phyloP scores from a whole-genome alignment of 1,140 invertebrate species.

The Oedothorax gibbosus region DNA sequence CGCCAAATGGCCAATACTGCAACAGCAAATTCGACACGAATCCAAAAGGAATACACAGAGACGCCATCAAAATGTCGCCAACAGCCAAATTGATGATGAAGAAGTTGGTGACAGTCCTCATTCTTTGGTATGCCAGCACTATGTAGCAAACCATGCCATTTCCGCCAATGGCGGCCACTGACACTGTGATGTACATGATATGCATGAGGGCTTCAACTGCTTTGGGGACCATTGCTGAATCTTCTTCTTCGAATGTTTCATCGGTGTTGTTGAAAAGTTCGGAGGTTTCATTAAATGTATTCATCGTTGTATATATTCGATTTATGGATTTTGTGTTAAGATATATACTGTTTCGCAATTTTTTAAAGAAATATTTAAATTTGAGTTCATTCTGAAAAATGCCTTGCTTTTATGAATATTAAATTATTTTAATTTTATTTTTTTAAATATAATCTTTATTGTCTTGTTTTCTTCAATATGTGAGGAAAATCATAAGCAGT shows the following conservation, averaged over 20 bases:
- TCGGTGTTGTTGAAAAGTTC: too few species aligned
- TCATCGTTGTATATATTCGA: too few species aligned
- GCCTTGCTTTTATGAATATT: too few species aligned
- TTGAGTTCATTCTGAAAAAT: too few species aligned
- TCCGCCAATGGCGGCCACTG: constrained; percentile 81
- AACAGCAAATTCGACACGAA: constrained; percentile 81
- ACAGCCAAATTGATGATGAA: constrained; percentile 88
- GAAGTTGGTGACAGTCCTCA: constrained; percentile 81
- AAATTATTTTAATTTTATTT: too few species aligned
- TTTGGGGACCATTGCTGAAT: constrained; percentile 5
- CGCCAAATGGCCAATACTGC: constrained; percentile 86
- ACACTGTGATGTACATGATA: constrained; percentile 79
- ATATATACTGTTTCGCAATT: too few species aligned
- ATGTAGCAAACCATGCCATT: constrained; percentile 91
- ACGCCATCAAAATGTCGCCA: constrained; percentile 85
- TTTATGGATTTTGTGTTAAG: too few species aligned
- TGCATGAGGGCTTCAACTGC: constrained; percentile 71
- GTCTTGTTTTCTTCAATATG: too few species aligned
- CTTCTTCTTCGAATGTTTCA: background rate
- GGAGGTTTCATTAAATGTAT: too few species aligned
- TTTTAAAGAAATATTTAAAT: too few species aligned
- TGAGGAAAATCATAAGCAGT: too few species aligned
- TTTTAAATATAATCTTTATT: too few species aligned
- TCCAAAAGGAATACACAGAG: constrained; percentile 87
- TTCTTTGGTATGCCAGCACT: constrained; percentile 79